Percentiles rank a stretch among this genome's conserved stretches.
Evolutionary conservation across 2,888 invertebrate genomes (phyloP).

Genomic region (Mesochorus sp.): DNA sequence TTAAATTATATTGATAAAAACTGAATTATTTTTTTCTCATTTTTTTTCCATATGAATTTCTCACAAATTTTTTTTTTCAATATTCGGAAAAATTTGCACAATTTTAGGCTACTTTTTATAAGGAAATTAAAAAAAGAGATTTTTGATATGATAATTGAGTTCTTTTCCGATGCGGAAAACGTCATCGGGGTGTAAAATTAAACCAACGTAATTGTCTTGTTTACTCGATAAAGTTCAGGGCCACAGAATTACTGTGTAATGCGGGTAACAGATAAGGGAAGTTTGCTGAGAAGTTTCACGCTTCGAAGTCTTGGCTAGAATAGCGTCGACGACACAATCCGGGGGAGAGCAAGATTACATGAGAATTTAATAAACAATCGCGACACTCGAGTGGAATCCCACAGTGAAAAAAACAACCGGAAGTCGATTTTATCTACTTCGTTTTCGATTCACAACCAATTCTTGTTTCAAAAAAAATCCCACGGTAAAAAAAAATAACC

Average conservation of each 20-base stretch:
- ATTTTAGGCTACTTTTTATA: neutral
- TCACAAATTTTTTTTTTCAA: too few species aligned
- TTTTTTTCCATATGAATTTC: neutral
- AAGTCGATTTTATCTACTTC: too few species aligned
- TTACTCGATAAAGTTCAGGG: conserved; percentile 38
- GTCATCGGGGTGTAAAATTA: conserved; percentile 48
- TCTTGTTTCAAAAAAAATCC: too few species aligned
- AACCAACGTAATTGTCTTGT: conserved; percentile 46
- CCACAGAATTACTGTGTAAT: conserved; percentile 40
- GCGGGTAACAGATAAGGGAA: conserved; percentile 49
- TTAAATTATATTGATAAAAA: neutral
- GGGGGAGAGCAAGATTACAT: conserved; percentile 5
- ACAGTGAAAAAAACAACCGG: neutral
- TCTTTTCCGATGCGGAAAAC: conserved; percentile 3
- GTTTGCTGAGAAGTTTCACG: conserved; percentile 48
- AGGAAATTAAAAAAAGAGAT: neutral
- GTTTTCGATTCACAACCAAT: too few species aligned
- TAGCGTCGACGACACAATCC: neutral
- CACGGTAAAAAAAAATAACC: too few species aligned
- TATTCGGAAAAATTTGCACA: neutral
- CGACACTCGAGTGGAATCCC: neutral
- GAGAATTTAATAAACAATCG: conserved; percentile 10
- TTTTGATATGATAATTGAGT: conserved; percentile 21
- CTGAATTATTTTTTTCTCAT: too few species aligned
- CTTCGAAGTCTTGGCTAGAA: neutral